These are phyloP conservation scores for Emys orbicularis DNA, from an alignment of 2,797 vertebrate genomes.

Conservation along the genomic window DNA sequence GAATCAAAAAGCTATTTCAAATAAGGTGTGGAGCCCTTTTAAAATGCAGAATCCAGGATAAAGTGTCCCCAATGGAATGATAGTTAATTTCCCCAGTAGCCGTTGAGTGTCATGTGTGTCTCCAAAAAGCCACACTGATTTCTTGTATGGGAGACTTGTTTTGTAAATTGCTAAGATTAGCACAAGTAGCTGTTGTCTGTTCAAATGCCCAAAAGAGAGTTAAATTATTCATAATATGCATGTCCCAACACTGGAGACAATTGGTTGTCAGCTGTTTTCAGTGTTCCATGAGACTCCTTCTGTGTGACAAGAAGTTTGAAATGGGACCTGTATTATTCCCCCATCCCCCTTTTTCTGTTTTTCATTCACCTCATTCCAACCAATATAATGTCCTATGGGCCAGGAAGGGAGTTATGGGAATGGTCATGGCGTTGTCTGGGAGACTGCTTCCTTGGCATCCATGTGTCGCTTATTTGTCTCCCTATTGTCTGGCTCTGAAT, in stretches of 20 bases:
- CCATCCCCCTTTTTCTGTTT: background rate
- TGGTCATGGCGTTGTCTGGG: slow-evolving; percentile 54
- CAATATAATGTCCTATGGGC: slow-evolving; percentile 35
- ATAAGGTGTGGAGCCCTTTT: background rate
- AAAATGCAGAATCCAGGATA: background rate
- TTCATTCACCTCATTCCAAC: slow-evolving; percentile 26
- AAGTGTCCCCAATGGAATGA: slow-evolving; percentile 7
- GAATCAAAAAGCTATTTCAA: slow-evolving; percentile 21
- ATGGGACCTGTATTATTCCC: slow-evolving; percentile 53
- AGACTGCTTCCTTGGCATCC: slow-evolving; percentile 32
- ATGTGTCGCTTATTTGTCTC: slow-evolving; percentile 61
- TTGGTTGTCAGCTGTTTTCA: slow-evolving; percentile 37
- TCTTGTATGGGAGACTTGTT: slow-evolving; percentile 59
- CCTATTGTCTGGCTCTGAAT: slow-evolving; percentile 69
- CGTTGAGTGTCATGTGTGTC: slow-evolving; percentile 35
- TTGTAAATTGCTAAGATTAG: slow-evolving; percentile 34
- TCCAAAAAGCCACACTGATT: slow-evolving; percentile 19
- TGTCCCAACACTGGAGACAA: background rate
- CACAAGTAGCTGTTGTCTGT: slow-evolving; percentile 53
- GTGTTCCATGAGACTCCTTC: slow-evolving; percentile 41
- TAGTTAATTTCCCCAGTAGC: background rate
- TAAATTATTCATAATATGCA: slow-evolving; percentile 43
- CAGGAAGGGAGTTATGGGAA: slow-evolving; percentile 60
- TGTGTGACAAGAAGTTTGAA: slow-evolving; percentile 49
- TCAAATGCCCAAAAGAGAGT: slow-evolving; percentile 5